Conservation (phyloP, 2,113 vertebrate species). For the Melanerpes aurifrons region DNA sequence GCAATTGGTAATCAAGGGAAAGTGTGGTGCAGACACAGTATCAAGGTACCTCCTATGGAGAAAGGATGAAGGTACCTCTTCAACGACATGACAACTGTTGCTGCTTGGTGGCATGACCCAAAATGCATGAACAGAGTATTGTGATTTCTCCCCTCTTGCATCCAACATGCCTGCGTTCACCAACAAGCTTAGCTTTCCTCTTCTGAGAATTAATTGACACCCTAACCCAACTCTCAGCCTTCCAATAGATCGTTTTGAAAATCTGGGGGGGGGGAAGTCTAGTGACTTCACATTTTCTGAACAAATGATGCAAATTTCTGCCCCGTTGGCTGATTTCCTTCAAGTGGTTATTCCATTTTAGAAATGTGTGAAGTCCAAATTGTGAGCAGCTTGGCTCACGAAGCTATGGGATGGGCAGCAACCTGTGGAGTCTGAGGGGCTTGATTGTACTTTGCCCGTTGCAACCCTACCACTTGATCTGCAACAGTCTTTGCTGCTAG, state of each 20-base stretch:
- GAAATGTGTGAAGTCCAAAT: neutral
- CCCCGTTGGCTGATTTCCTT: neutral
- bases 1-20: neutral
- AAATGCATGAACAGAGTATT: neutral
- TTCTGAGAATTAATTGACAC: neutral
- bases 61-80: neutral
- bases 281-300: neutral
- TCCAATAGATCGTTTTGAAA: neutral
- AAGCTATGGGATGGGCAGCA: neutral
- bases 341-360: neutral
- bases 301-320: neutral
- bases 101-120: neutral
- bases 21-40: neutral
- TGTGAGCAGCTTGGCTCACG: neutral
- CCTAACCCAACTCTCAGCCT: neutral
- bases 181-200: neutral
- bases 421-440: neutral
- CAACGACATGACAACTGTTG: neutral
- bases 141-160: neutral
- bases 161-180: neutral
- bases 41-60: neutral
- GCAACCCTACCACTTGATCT: neutral
- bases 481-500: neutral
- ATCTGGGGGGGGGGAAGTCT: neutral
- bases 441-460: neutral